These are phyloP conservation scores for Polyploca ridens DNA, from an alignment of 2,888 invertebrate genomes.

Conservation along the genomic window DNA sequence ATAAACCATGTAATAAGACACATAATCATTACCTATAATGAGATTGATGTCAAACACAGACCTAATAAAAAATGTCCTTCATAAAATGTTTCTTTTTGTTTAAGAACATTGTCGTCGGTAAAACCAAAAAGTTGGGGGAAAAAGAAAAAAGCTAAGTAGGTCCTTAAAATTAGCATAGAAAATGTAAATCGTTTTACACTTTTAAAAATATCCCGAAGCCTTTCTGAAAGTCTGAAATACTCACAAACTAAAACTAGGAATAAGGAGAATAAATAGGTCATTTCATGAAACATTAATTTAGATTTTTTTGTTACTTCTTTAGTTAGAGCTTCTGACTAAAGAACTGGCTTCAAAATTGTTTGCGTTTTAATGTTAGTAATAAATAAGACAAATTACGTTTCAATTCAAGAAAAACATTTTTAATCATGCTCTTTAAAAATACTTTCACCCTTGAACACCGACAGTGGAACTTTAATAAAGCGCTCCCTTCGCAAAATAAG, in stretches of 20 bases:
- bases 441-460: background rate
- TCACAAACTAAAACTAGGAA: background rate
- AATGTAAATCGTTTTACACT: background rate
- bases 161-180: background rate
- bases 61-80: background rate
- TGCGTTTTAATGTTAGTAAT: no score
- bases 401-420: background rate
- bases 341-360: no score
- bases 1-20: no score
- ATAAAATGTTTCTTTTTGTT: no score
- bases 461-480: constrained; percentile 16
- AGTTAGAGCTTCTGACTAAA: background rate
- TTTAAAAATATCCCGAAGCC: background rate
- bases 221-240: background rate
- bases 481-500: constrained; percentile 27
- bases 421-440: background rate
- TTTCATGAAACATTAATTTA: background rate
- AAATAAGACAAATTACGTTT: background rate
- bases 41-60: no score
- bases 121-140: background rate
- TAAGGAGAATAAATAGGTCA: background rate
- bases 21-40: no score
- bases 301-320: background rate
- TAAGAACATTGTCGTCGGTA: no score
- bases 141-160: background rate